Conservation (phyloP, 2,113 vertebrate species). For the Ovis canadensis region DNA sequence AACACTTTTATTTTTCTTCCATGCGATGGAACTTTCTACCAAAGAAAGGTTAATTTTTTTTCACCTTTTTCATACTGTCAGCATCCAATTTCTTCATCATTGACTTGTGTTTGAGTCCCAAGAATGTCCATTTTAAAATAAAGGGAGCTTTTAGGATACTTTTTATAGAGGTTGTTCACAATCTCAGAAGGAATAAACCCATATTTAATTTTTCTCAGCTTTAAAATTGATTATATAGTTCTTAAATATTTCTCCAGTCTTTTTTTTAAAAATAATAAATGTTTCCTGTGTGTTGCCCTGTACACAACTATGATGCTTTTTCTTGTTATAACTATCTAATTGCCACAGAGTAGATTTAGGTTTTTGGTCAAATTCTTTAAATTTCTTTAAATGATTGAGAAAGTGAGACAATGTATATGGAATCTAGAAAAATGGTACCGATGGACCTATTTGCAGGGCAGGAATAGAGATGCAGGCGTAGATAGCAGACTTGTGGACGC, state of each 20-base stretch:
- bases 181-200: not conserved
- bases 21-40: conserved; percentile 41
- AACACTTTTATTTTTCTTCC: not conserved
- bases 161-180: not conserved
- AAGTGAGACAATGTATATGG: not conserved
- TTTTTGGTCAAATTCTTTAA: not conserved
- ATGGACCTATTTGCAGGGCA: not conserved
- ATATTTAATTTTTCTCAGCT: conserved; percentile 24
- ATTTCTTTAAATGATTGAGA: not conserved
- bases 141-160: not conserved
- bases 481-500: not conserved
- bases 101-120: conserved; percentile 45
- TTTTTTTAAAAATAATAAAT: not conserved
- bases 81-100: not conserved
- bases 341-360: not conserved
- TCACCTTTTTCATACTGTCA: conserved; percentile 53
- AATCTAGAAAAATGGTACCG: not conserved
- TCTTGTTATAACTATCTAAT: not conserved
- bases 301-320: not conserved
- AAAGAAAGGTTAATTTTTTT: conserved; percentile 58
- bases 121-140: conserved; percentile 53
- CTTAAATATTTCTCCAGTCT: conserved; percentile 11
- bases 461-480: not conserved
- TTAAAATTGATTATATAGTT: not conserved
- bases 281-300: not conserved